Evolutionary conservation across 2,888 invertebrate species (phyloP), one percentile per base, ranked within the genome.

Genomic region (Orgyia antiqua): DNA sequence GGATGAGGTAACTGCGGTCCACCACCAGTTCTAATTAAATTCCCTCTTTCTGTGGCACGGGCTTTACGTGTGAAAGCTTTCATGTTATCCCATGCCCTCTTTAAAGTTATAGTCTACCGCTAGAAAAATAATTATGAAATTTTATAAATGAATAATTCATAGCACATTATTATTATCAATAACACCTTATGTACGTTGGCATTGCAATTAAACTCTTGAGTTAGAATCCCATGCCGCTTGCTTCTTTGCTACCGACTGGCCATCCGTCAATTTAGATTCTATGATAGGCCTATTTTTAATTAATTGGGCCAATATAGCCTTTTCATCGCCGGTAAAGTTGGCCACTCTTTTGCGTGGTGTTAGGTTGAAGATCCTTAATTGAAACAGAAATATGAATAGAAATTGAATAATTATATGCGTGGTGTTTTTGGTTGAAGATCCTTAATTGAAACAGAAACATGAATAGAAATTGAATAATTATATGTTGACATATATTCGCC

Each of bases 81-180:
- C 30, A 39, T 36, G 4, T 39, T 33, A 8, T 36, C 33, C 30
- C 33, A 39, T 2, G 39, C 33, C 10, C 30, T 29, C 23, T 31
- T 39, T 17, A 39, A 32, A 18, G 24, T 37, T 2, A 18, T 13
- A 11, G 33, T 37, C 10, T 36, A 31, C 24, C 30, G 27, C 34
- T 37, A 10, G 12, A 27, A 37, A 15, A 24, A 4, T 29, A 8
- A 25, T 3, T 28, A 19, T 8, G 0, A 19, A 21, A 21, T 6
- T 23, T 10, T 26, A 29, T n/a, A 20, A 26, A 9, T 6, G 9
- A 27, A 26, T 21, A 10, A 19, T 26, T 21, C 23, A 3, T 20
- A 20, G 24, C 20, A 18, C 13, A 9, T 21, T 9, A 2, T 8
- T 24, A 13, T 26, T 4, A 19, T 24, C 17, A 15, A 15, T 15